Conservation (phyloP, 2,888 invertebrate genomes). For the Ichneumoninae sp. region DNA sequence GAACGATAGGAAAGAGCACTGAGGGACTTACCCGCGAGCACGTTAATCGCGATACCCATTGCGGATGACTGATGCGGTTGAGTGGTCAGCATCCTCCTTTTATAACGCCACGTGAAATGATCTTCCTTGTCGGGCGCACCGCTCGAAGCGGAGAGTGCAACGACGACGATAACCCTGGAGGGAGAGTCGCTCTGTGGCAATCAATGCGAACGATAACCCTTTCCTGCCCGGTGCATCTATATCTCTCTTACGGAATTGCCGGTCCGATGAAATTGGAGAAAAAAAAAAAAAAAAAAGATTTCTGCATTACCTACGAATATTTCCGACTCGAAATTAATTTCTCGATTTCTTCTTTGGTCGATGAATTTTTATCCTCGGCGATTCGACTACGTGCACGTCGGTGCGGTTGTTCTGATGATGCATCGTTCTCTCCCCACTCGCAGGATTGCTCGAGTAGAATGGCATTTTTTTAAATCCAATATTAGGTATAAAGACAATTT, state of each 20-base stretch:
- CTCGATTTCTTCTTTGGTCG: neutral
- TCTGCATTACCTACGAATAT: neutral
- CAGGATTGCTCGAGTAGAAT: too few species aligned
- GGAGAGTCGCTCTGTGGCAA: constrained; percentile 64
- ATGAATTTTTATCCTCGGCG: neutral
- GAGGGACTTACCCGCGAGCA: constrained; percentile 75
- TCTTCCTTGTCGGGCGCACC: constrained; percentile 29
- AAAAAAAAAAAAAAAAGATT: constrained; percentile 1
- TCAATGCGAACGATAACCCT: constrained; percentile 77
- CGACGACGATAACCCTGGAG: constrained; percentile 57
- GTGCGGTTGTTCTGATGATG: too few species aligned
- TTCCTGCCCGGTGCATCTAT: constrained; percentile 70
- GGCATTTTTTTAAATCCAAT: too few species aligned
- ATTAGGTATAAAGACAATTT: too few species aligned
- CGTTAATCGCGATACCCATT: constrained; percentile 74
- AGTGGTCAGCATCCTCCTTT: constrained; percentile 73
- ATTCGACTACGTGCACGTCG: too few species aligned
- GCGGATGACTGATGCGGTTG: constrained; percentile 74
- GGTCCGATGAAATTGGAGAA: neutral
- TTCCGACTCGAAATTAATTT: neutral
- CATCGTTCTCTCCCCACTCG: too few species aligned
- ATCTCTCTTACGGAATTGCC: constrained; percentile 52
- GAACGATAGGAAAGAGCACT: neutral
- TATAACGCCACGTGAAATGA: constrained; percentile 76
- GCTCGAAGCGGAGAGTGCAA: neutral